Base-by-base conservation (phyloP, 1,140 invertebrate genomes). In the Euwallacea fornicatus region DNA sequence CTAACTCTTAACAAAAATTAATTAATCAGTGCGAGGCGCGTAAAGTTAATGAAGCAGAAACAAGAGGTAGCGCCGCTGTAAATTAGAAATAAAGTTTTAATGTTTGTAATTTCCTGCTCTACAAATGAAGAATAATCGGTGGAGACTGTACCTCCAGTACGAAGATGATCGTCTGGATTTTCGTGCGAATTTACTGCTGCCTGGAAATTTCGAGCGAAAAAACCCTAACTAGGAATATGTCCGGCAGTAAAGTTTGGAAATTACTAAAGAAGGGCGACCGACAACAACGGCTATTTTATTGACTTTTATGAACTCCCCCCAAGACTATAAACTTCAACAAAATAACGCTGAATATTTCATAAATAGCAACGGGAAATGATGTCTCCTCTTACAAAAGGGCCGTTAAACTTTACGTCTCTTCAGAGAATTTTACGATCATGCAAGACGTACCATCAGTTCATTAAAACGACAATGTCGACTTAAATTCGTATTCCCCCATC, bases 11-110 rank as follows among this genome's bases (percentile, higher is more conserved):
- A 68, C 66, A 68, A 68, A 68, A 68, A 68, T 66, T 59, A 68
- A 59, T 68, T 68, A 68, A 68, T 68, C 54, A 68, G 55, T 47
- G 47, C 54, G 56, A 50, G 47, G 66, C 55, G 43, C 55, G 13
- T 44, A 33, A 42, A 55, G 64, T 60, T 60, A 68, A 68, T 59
- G 55, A 68, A 68, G 33, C 16, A 59, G 44, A 44, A 68, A 60
- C 66, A 60, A 44, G 66, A 46, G 66, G 43, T 21, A 60, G 58
- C 42, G 56, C 13, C 9, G 43, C 55, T 46, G 13, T 50, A 68
- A 68, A 68, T 68, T 60, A 67, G 66, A 68, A 59, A 68, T 60
- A 68, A 68, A 68, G 42, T 68, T 68, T 68, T 68, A 68, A 68
- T 60, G 66, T 60, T 59, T 59, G 66, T 60, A 68, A 50, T 68